Evolutionary conservation across 2,113 vertebrate species (phyloP).

Genomic region (Ammodytes marinus): DNA sequence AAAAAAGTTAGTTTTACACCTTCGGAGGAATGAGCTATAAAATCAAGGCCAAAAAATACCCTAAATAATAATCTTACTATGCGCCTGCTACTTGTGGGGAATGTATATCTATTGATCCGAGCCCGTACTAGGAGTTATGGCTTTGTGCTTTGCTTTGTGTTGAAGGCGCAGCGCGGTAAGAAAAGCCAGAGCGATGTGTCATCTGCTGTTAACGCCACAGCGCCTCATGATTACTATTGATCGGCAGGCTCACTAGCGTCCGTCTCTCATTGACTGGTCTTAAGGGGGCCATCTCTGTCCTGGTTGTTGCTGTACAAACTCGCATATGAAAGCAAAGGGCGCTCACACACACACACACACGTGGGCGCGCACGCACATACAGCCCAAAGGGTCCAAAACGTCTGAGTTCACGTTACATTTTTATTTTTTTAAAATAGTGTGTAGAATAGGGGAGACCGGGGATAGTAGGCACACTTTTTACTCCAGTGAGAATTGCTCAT

Average conservation of each 20-base stretch:
- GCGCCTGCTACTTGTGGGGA: slow-evolving; percentile 56
- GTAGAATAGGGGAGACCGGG: too few species aligned
- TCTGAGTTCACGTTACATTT: too few species aligned
- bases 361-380: slow-evolving; percentile 2
- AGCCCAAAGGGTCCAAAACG: background rate
- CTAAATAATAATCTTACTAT: slow-evolving; percentile 28
- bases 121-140: slow-evolving; percentile 53
- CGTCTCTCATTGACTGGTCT: slow-evolving; percentile 80
- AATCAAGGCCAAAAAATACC: slow-evolving; percentile 9
- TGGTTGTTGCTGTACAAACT: slow-evolving; percentile 39
- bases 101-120: slow-evolving; percentile 70
- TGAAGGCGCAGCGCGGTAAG: slow-evolving; percentile 44
- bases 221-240: slow-evolving; percentile 86
- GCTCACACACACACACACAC: slow-evolving; percentile 9
- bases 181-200: slow-evolving; percentile 80
- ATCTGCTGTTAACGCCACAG: slow-evolving; percentile 79
- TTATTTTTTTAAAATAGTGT: too few species aligned
- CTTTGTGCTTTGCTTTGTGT: slow-evolving; percentile 64
- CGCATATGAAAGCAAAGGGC: slow-evolving; percentile 9
- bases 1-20: slow-evolving; percentile 25
- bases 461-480: too few species aligned
- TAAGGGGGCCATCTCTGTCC: slow-evolving; percentile 69
- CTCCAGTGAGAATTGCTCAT: too few species aligned
- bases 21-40: slow-evolving; percentile 24
- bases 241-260: slow-evolving; percentile 69